Base-by-base conservation (phyloP, 2,797 vertebrate genomes). In the Sphenodon punctatus region DNA sequence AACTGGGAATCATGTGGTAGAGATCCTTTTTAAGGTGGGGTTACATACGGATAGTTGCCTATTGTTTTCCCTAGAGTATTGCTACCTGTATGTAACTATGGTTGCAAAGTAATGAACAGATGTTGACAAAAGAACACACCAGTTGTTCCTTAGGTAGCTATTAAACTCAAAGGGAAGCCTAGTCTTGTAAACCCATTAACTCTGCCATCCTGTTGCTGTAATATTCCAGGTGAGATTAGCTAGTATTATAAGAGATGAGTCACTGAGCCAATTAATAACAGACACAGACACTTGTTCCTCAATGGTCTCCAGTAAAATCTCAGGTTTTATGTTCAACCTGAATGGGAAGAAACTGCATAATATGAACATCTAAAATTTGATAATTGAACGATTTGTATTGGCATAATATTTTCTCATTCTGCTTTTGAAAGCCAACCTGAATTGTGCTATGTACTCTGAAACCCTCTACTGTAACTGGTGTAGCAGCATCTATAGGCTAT, bases 401-500 rank as follows among this genome's bases (percentile, higher is more conserved):
- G n/a, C n/a, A n/a, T n/a, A n/a, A n/a, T n/a, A n/a, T 61, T 69
- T 30, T 85, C 86, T 41, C 25, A 80, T 23, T 38, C 75, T 71
- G 8, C 49, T 11, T 65, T n/a, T 76, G 8, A 1, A 49, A 23
- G 63, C 64, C 77, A 65, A 64, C 2, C 2, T 81, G 14, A 30
- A 0, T 80, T 68, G 10, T 60, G 9, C 27, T 11, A 17, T 7
- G 6, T 22, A 82, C 22, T 43, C 75, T 78, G 78, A 86, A 87
- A 83, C 88, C 83, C 68, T 90, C 36, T 73, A 6, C 5, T 51
- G 38, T 65, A 10, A 42, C 91, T 91, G 86, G 74, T 43, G 69
- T 32, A 77, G 58, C 8, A 41, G 70, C 38, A 82, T 8, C 49
- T 53, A 53, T 66, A 76, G 63, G n/a, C 56, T 92, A 75, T 90